Percentiles rank a stretch among this genome's conserved stretches.
Conservation (phyloP, 2,797 vertebrate species). For the Neomorphus geoffroyi region DNA sequence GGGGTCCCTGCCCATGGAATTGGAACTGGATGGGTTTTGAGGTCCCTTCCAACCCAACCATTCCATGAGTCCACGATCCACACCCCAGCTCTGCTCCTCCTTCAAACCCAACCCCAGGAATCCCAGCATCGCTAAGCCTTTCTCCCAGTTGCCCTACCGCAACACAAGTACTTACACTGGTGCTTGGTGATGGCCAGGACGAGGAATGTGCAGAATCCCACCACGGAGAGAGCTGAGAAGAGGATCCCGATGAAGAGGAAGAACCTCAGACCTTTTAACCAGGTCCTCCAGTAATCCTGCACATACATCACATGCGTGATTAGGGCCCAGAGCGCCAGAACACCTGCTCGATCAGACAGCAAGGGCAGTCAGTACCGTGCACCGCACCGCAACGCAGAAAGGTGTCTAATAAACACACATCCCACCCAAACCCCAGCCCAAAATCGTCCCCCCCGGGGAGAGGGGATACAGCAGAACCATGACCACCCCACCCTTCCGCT, state of each 20-base stretch:
- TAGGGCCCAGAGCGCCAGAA: slow-evolving; percentile 92
- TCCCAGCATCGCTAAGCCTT: fast-evolving
- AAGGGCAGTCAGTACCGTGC: neutral
- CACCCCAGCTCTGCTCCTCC: neutral
- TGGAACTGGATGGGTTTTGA: no score
- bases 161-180: slow-evolving; percentile 80
- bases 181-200: slow-evolving; percentile 82
- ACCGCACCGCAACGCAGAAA: neutral
- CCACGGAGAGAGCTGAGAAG: slow-evolving; percentile 83
- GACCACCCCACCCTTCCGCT: neutral
- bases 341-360: slow-evolving; percentile 78
- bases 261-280: slow-evolving; percentile 93
- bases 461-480: neutral
- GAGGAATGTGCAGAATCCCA: slow-evolving; percentile 88
- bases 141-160: neutral
- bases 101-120: neutral
- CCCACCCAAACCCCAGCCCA: fast-evolving
- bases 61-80: no score
- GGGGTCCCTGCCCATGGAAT: no score
- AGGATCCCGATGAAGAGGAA: slow-evolving; percentile 86
- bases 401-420: neutral
- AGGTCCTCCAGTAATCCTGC: slow-evolving; percentile 96
- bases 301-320: slow-evolving; percentile 95
- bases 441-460: neutral
- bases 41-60: no score